Percentiles rank a stretch among this genome's conserved stretches.
phyloP scores from a whole-genome alignment of 2,797 vertebrate species.

The Forpus xanthops region DNA sequence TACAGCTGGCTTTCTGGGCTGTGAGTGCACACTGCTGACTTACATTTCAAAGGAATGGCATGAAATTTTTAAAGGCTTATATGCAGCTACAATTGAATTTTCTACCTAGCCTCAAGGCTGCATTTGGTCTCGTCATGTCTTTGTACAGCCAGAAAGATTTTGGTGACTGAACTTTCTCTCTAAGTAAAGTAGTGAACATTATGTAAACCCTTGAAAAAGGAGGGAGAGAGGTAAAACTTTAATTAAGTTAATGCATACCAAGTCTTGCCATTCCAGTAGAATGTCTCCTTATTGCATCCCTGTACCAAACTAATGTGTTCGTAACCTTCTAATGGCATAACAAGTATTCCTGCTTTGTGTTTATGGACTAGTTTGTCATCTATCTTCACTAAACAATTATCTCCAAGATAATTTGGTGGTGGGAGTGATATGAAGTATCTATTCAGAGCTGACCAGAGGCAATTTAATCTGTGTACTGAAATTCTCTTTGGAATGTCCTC shows the following conservation, averaged over 20 bases:
- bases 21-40: not conserved
- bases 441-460: not conserved
- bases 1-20: not conserved
- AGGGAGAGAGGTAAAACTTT: not conserved
- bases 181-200: not conserved
- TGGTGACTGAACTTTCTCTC: not conserved
- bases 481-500: not conserved
- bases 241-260: not conserved
- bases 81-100: not conserved
- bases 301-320: not conserved
- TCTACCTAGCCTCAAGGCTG: not conserved
- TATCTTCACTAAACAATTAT: not conserved
- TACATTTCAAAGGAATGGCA: not conserved
- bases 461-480: not conserved
- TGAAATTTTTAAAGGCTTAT: not conserved
- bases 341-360: not conserved
- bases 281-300: not conserved
- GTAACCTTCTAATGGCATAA: not conserved
- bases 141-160: not conserved
- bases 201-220: not conserved
- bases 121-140: not conserved
- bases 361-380: not conserved
- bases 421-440: not conserved
- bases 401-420: not conserved
- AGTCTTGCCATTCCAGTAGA: not conserved